A percentile compares a stretch with the other conserved stretches of the same genome.
Conservation (phyloP, 2,888 invertebrate genomes). For the Orgyia antiqua region DNA sequence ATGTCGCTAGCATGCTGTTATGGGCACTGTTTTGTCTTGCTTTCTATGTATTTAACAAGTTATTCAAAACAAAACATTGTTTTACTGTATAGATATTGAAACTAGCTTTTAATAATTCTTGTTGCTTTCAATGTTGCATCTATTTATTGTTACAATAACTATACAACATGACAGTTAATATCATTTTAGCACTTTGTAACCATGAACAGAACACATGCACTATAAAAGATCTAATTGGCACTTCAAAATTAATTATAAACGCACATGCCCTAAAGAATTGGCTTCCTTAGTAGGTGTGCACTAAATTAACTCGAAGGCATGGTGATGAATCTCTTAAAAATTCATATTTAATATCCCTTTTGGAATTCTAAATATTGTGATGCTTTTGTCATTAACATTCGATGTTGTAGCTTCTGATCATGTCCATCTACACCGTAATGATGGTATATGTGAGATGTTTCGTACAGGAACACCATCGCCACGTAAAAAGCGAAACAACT, state of each 20-base stretch:
- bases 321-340: constrained; percentile 35
- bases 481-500: constrained; percentile 87
- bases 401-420: constrained; percentile 54
- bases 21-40: constrained; percentile 49
- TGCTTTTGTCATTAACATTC: constrained; percentile 51
- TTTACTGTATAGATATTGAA: constrained; percentile 21
- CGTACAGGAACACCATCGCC: constrained; percentile 85
- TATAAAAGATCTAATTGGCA: constrained; percentile 35
- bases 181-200: constrained; percentile 16
- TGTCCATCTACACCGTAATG: constrained; percentile 12
- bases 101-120: constrained; percentile 9
- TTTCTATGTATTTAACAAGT: background rate
- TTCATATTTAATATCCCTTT: constrained; percentile 18
- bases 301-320: constrained; percentile 45
- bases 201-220: constrained; percentile 23
- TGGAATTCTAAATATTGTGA: constrained; percentile 37
- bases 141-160: constrained; percentile 19
- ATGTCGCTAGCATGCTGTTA: constrained; percentile 58
- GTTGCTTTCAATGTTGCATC: constrained; percentile 26
- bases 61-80: constrained; percentile 17
- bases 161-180: constrained; percentile 24
- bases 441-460: constrained; percentile 25
- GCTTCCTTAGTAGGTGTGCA: constrained; percentile 66
- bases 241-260: constrained; percentile 28
- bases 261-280: constrained; percentile 60